Evolutionary conservation across 2,113 vertebrate species (phyloP), one percentile per base, ranked within the genome.

Genomic region (Tenebrosternarchus preto): DNA sequence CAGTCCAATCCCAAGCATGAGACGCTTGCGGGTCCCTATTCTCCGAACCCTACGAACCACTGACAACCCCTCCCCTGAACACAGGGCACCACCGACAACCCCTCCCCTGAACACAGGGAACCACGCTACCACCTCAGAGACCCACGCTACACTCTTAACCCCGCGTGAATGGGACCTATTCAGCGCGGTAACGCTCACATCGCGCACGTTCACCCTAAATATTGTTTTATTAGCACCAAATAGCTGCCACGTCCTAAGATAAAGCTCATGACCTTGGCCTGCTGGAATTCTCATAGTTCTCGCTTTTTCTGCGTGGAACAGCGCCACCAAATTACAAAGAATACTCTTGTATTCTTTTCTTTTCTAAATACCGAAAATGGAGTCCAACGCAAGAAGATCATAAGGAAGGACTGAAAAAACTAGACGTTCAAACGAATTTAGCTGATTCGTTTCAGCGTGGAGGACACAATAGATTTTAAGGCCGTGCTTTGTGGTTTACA

Each of bases 201-300:
- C 88, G 91, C 90, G 82, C 85, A 68, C 76, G 77, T 93, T 93
- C 93, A 94, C 94, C 93, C 93, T 93, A 95, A 95, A 95, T 94
- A 95, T 91, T 94, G 94, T 95, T 93, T 95, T 93, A 96, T 95
- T 89, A 93, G 92, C 92, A 91, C 92, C 92, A 94, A 95, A 94
- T 94, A 90, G 94, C 93, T 91, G 93, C 87, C 91, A 77, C 80
- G 93, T 93, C 93, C 93, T 90, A 88, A 92, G 94, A 90, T 71
- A 86, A 94, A 92, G 93, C 90, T 83, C 91, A 93, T 92, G 93
- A 93, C 92, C 90, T 43, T 87, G 89, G 87, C 90, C 53, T 36
- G 16, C 67, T 61, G 85, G 84, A 77, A 85, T 89, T 88, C 86
- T 82, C 82, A 84, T 80, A 77, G 91, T 87, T 86, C 89, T 87